These are phyloP conservation scores for Trichogramma pretiosum DNA, from an alignment of 1,140 invertebrate genomes.

Conservation along the genomic window DNA sequence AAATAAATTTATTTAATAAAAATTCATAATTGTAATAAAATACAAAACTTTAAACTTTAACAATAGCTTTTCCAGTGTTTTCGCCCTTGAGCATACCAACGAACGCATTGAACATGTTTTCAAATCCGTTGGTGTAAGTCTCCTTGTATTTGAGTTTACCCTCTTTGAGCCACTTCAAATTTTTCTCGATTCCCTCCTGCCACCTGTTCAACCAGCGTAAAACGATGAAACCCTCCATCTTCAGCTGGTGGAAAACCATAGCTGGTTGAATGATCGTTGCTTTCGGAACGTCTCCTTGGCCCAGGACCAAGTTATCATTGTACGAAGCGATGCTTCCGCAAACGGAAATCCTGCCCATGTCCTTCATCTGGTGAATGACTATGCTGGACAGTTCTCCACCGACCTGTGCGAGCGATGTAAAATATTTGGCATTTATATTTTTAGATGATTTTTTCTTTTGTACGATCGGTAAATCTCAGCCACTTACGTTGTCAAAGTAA, in stretches of 20 bases:
- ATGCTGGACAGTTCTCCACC: conserved; percentile 56
- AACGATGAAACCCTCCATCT: conserved; percentile 54
- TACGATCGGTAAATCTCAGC: no score
- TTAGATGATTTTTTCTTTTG: not conserved
- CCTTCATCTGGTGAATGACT: conserved; percentile 55
- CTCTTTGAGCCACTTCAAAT: conserved; percentile 48
- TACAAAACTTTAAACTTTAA: conserved; percentile 45
- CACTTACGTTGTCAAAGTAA: conserved; percentile 65
- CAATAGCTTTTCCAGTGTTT: conserved; percentile 57
- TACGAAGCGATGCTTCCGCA: conserved; percentile 59
- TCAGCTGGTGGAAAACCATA: conserved; percentile 48
- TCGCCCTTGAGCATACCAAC: conserved; percentile 52
- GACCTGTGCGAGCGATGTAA: no score
- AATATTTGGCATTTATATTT: not conserved
- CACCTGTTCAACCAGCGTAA: conserved; percentile 44
- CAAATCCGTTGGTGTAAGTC: conserved; percentile 55
- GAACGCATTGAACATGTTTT: conserved; percentile 56
- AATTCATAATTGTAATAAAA: no score
- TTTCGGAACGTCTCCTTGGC: conserved; percentile 23
- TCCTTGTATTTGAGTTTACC: conserved; percentile 55
- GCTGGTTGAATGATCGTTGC: conserved; percentile 45
- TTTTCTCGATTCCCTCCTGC: conserved; percentile 49
- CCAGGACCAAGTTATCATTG: conserved; percentile 14
- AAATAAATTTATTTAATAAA: not conserved
- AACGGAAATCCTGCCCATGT: conserved; percentile 52